Evolutionary conservation across 1,140 invertebrate species (phyloP).

Genomic region (Meloidogyne exigua): DNA sequence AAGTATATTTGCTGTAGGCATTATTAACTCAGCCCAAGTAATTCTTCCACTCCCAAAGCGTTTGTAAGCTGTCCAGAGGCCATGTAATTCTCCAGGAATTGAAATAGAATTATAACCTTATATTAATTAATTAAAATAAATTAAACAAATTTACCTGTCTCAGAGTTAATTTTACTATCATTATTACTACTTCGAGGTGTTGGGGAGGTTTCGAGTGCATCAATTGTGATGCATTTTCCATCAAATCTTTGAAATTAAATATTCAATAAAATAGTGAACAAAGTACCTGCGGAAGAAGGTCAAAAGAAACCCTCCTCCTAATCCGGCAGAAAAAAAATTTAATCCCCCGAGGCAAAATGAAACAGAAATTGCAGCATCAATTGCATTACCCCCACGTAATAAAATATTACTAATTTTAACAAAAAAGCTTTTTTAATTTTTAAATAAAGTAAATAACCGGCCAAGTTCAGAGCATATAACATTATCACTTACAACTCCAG

Average conservation of each 20-base stretch:
- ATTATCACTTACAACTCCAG: slow-evolving; percentile 55
- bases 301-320: slow-evolving; percentile 83
- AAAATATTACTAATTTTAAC: slow-evolving; percentile 72
- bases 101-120: slow-evolving; percentile 53
- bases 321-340: slow-evolving; percentile 79
- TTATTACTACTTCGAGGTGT: slow-evolving; percentile 66
- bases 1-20: slow-evolving; percentile 70
- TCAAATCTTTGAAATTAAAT: slow-evolving; percentile 50
- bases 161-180: slow-evolving; percentile 68
- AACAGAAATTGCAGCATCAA: slow-evolving; percentile 79
- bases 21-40: slow-evolving; percentile 77
- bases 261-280: not conserved
- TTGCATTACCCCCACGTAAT: slow-evolving; percentile 77
- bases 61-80: slow-evolving; percentile 80
- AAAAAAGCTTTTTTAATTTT: not conserved
- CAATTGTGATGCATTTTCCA: slow-evolving; percentile 66
- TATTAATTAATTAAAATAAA: not conserved
- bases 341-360: slow-evolving; percentile 80
- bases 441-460: slow-evolving; percentile 27
- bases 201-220: slow-evolving; percentile 79
- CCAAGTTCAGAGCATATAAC: slow-evolving; percentile 54
- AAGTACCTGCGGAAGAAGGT: slow-evolving; percentile 72
- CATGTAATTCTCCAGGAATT: slow-evolving; percentile 79
- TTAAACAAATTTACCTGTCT: not conserved
- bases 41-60: slow-evolving; percentile 73